Percentiles rank a stretch among this genome's conserved stretches.
These are phyloP conservation scores for Lagodon rhomboides DNA, from an alignment of 2,797 vertebrate species.

Conservation along the genomic window DNA sequence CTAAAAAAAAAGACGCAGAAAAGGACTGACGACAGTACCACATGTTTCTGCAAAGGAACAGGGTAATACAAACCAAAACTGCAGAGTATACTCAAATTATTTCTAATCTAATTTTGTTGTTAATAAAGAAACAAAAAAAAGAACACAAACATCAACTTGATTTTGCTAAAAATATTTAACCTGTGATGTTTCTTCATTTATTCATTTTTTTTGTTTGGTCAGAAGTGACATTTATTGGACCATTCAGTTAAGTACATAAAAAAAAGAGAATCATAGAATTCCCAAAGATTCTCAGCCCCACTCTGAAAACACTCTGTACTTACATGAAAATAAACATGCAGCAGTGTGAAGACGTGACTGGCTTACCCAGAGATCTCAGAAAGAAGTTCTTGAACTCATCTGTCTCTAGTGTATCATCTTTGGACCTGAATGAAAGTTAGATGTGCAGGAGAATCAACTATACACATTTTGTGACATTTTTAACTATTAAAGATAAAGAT, in stretches of 20 bases:
- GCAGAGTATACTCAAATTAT: not conserved
- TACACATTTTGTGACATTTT: not conserved
- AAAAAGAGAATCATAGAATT: not conserved
- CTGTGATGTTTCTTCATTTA: too few species aligned
- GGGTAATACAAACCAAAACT: not conserved
- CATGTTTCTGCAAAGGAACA: too few species aligned
- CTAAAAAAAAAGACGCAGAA: not conserved
- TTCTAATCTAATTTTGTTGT: not conserved
- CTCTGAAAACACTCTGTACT: not conserved
- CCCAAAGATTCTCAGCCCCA: fast-evolving
- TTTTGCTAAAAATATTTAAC: too few species aligned
- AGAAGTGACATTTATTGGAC: too few species aligned
- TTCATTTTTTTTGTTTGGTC: too few species aligned
- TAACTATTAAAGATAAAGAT: not conserved
- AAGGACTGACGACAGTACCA: not conserved
- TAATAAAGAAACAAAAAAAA: not conserved
- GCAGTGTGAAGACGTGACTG: not conserved
- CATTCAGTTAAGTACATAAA: not conserved
- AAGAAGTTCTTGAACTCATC: conserved; percentile 91
- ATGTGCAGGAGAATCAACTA: not conserved
- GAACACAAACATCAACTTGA: not conserved
- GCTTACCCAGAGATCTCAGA: conserved; percentile 90
- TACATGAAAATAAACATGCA: not conserved
- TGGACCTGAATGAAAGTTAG: conserved; percentile 82
- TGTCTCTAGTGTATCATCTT: conserved; percentile 85